These are phyloP conservation scores for Chymomyza costata DNA, from an alignment of 1,140 invertebrate species.

Conservation along the genomic window DNA sequence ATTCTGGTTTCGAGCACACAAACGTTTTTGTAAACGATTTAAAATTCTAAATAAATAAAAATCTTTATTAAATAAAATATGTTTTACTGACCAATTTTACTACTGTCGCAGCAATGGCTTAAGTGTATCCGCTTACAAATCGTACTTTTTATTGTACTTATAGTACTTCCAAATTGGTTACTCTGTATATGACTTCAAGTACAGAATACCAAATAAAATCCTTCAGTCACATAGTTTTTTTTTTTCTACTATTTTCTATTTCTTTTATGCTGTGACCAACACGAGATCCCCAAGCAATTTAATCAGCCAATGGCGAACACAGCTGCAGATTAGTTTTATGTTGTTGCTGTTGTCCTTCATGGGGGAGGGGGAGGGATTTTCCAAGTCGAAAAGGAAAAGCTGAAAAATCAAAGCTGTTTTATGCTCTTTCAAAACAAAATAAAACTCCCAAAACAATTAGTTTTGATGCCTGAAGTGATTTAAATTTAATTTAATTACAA, in stretches of 20 bases:
- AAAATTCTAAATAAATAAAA: too few species aligned
- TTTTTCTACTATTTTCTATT: slow-evolving; percentile 3
- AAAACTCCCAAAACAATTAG: slow-evolving; percentile 52
- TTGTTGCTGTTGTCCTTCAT: slow-evolving; percentile 11
- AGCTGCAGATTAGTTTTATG: slow-evolving; percentile 43
- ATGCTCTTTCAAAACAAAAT: slow-evolving; percentile 18
- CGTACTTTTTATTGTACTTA: too few species aligned
- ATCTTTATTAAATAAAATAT: too few species aligned
- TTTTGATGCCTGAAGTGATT: slow-evolving; percentile 35
- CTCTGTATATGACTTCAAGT: too few species aligned
- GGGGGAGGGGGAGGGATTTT: too few species aligned
- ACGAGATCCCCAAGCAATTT: slow-evolving; percentile 53
- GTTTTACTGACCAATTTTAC: too few species aligned
- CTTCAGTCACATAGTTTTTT: background rate
- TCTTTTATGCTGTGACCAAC: slow-evolving; percentile 20
- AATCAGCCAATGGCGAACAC: slow-evolving; percentile 39
- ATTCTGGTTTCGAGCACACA: too few species aligned
- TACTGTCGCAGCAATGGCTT: too few species aligned
- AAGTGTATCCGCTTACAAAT: too few species aligned
- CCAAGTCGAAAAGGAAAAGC: slow-evolving; percentile 38
- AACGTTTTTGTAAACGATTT: too few species aligned
- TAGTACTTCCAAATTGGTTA: too few species aligned
- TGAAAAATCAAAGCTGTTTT: slow-evolving; percentile 51
- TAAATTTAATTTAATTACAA: slow-evolving; percentile 42
- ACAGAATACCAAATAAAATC: slow-evolving; percentile 4